phyloP scores from a whole-genome alignment of 2,888 invertebrate genomes.

The Omphaloscelis lunosa region DNA sequence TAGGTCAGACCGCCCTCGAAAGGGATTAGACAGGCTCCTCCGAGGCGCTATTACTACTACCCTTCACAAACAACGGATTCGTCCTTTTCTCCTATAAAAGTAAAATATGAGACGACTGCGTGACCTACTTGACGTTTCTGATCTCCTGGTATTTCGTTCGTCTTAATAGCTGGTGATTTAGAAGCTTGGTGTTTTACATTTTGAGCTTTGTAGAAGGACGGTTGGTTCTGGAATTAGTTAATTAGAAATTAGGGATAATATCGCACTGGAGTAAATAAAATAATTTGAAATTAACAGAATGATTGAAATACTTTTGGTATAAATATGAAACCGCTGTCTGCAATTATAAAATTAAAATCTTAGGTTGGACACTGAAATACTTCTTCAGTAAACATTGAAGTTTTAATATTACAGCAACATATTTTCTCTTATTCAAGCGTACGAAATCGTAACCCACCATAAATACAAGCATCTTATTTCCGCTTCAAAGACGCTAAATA shows the following conservation, averaged over 20 bases:
- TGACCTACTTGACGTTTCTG: slow-evolving; percentile 70
- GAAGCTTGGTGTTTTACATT: slow-evolving; percentile 33
- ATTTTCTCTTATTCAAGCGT: neutral
- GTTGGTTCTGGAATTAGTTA: slow-evolving; percentile 25
- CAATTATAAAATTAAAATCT: too few relatives aligned
- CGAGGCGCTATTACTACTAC: slow-evolving; percentile 73
- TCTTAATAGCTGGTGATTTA: slow-evolving; percentile 58
- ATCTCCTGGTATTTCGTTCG: slow-evolving; percentile 68
- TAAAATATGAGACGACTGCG: slow-evolving; percentile 76
- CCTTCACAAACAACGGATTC: slow-evolving; percentile 79
- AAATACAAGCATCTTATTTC: slow-evolving; percentile 45
- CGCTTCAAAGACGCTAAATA: slow-evolving; percentile 36
- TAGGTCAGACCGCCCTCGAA: slow-evolving; percentile 76
- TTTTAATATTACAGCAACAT: neutral
- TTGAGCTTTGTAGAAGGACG: neutral
- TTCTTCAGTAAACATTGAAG: neutral
- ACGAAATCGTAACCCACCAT: neutral
- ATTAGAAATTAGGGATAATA: neutral
- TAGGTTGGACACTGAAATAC: too few relatives aligned
- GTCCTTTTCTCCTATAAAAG: slow-evolving; percentile 76
- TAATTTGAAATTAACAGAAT: neutral
- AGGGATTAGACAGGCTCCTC: slow-evolving; percentile 76
- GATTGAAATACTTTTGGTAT: neutral
- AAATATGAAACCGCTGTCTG: neutral
- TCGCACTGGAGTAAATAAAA: neutral